Percentiles rank a stretch among this genome's conserved stretches.
These are phyloP conservation scores for Argya squamiceps DNA, from an alignment of 2,797 vertebrate genomes.

Conservation along the genomic window DNA sequence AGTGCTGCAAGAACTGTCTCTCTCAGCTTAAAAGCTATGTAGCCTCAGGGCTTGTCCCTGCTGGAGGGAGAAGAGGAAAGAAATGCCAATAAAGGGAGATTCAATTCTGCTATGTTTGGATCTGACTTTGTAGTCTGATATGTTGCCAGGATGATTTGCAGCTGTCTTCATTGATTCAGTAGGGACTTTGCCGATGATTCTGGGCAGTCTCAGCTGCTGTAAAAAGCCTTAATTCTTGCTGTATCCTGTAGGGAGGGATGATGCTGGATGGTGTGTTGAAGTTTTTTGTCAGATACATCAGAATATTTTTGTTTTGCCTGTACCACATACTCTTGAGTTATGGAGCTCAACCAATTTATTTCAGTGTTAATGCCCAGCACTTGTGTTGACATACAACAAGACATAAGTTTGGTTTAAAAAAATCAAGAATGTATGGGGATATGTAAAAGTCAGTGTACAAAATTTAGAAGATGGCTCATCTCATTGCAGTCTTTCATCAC, in stretches of 20 bases:
- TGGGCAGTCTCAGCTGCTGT: background rate
- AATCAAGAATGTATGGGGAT: background rate
- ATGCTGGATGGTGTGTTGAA: background rate
- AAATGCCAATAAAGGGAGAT: background rate
- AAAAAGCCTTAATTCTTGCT: background rate
- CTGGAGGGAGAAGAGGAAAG: background rate
- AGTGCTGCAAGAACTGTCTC: background rate
- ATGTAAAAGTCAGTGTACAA: background rate
- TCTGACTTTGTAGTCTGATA: background rate
- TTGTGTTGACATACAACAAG: background rate
- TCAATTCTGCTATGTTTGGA: background rate
- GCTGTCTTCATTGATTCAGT: background rate
- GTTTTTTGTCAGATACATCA: background rate
- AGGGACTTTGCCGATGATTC: background rate
- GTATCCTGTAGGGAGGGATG: background rate
- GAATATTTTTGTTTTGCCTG: background rate
- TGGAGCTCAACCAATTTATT: background rate
- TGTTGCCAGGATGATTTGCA: background rate
- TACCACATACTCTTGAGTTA: background rate
- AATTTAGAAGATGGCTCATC: background rate
- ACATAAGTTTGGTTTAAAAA: background rate
- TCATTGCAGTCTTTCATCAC: background rate
- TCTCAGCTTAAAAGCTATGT: background rate
- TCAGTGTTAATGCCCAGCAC: background rate
- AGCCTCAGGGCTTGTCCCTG: background rate